phyloP scores from a whole-genome alignment of 2,113 vertebrate species.

The Cygnus buccinator region DNA sequence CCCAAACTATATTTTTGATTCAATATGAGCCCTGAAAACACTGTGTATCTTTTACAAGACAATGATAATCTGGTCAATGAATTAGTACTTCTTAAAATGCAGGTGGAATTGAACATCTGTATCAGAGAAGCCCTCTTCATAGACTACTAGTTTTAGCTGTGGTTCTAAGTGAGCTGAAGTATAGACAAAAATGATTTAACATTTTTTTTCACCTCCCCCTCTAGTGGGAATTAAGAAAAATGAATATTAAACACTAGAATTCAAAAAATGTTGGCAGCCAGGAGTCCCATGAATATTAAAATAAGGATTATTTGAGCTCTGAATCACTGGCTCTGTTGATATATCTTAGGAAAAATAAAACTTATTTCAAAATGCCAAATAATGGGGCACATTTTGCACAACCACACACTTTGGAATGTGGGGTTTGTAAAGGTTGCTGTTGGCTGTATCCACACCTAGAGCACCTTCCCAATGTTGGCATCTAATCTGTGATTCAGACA shows the following conservation, averaged over 20 bases:
- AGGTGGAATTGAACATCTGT: background rate
- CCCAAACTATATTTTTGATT: background rate
- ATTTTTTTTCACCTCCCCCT: fast-evolving
- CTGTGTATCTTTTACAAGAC: background rate
- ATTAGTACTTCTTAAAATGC: background rate
- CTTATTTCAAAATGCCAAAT: background rate
- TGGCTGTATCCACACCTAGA: background rate
- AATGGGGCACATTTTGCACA: background rate
- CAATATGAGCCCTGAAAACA: background rate
- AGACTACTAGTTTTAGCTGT: background rate
- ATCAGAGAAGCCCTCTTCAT: background rate
- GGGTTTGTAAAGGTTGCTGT: background rate
- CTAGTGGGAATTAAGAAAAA: background rate
- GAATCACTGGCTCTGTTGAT: background rate
- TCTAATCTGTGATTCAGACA: background rate
- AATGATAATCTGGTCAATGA: background rate
- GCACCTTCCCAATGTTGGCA: background rate
- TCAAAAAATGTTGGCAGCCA: background rate
- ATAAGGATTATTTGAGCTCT: background rate
- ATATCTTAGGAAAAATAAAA: background rate
- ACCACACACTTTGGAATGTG: background rate
- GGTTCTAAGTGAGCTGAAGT: background rate
- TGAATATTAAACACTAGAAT: background rate
- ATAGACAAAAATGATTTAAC: background rate
- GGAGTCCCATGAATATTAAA: background rate